Conservation (phyloP, 2,113 vertebrate species). For the Oceanites oceanicus region DNA sequence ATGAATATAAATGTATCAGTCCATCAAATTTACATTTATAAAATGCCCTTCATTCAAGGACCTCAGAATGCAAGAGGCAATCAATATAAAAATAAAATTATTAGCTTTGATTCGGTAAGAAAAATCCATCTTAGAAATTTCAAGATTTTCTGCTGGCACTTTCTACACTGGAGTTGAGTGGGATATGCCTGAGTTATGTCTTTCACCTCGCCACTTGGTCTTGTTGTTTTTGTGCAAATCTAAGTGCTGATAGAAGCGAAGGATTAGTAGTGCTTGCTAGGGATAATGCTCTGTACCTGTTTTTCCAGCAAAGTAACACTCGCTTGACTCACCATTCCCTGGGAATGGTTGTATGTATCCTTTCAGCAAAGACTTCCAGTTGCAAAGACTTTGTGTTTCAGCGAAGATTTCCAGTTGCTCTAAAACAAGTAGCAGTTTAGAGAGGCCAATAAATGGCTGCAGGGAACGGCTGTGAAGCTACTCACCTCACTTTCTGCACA, state of each 20-base stretch:
- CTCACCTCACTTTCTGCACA: neutral
- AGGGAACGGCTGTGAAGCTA: neutral
- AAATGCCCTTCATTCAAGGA: slow-evolving; percentile 51
- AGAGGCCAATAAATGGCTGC: neutral
- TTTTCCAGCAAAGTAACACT: neutral
- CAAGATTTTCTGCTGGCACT: neutral
- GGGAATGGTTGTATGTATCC: neutral
- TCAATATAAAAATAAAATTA: slow-evolving; percentile 42
- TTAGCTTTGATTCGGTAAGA: slow-evolving; percentile 12
- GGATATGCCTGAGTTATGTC: neutral
- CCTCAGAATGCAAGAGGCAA: slow-evolving; percentile 1
- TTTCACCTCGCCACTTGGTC: neutral
- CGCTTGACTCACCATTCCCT: neutral
- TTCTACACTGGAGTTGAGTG: neutral
- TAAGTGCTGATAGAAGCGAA: neutral
- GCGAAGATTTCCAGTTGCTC: neutral
- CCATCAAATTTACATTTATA: slow-evolving; percentile 59
- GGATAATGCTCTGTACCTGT: neutral
- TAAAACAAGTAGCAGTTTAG: neutral
- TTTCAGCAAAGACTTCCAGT: neutral
- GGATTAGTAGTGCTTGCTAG: neutral
- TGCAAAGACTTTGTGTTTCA: neutral
- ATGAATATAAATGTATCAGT: slow-evolving; percentile 62
- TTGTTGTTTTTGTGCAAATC: neutral
- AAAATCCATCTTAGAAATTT: neutral